phyloP scores from a whole-genome alignment of 2,888 invertebrate species.

The Caenorhabditis macrosperma region DNA sequence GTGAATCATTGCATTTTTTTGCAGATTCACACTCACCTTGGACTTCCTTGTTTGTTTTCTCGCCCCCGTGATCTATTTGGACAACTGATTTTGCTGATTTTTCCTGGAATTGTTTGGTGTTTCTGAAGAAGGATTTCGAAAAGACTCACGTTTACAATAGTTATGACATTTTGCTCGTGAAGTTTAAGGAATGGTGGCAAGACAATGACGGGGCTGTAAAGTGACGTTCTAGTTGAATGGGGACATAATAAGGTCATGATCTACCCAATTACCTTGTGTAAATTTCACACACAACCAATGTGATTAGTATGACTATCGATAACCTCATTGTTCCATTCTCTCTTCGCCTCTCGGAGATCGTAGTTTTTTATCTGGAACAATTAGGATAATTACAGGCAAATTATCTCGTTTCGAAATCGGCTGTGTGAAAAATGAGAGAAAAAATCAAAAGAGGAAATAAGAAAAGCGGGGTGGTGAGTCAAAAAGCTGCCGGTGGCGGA shows the following conservation, averaged over 20 bases:
- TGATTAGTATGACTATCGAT: slow-evolving; percentile 24
- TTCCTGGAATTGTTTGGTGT: slow-evolving; percentile 29
- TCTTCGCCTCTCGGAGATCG: slow-evolving; percentile 28
- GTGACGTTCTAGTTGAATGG: not conserved
- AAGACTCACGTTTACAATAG: slow-evolving; percentile 43
- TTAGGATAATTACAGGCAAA: no score
- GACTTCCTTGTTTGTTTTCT: slow-evolving; percentile 46
- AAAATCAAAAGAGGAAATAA: slow-evolving; percentile 50
- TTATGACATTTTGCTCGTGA: slow-evolving; percentile 47
- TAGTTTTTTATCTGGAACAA: slow-evolving; percentile 2
- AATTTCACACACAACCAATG: slow-evolving; percentile 15
- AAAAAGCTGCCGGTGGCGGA: slow-evolving; percentile 46
- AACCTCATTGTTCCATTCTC: slow-evolving; percentile 53
- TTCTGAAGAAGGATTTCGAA: not conserved
- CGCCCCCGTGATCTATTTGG: slow-evolving; percentile 35
- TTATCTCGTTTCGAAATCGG: not conserved
- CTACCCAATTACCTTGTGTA: slow-evolving; percentile 15
- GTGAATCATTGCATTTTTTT: no score
- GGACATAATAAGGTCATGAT: not conserved
- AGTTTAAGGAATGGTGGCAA: slow-evolving; percentile 53
- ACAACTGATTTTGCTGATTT: slow-evolving; percentile 45
- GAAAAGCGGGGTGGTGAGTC: slow-evolving; percentile 23
- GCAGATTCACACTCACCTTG: slow-evolving; percentile 21
- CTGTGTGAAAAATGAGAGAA: not conserved
- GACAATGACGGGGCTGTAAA: slow-evolving; percentile 53